Percentiles rank a stretch among this genome's conserved stretches.
Evolutionary conservation across 2,113 vertebrate genomes (phyloP).

Genomic region (Leptocoma aspasia): DNA sequence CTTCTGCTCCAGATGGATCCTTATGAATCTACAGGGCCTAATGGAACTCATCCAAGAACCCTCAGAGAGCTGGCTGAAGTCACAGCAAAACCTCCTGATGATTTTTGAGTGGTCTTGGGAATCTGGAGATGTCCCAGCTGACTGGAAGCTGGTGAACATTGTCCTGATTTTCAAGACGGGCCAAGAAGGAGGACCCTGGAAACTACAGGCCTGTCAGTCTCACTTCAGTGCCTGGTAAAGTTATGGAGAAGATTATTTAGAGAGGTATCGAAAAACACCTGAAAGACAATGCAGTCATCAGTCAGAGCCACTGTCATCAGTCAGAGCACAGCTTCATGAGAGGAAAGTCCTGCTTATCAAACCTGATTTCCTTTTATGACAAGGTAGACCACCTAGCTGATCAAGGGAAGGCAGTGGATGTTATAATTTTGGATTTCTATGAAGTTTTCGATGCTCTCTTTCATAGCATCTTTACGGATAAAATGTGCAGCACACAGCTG

Average conservation of each 20-base stretch:
- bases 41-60: not conserved
- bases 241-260: not conserved
- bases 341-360: not conserved
- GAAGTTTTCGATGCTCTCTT: accelerated
- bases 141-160: not conserved
- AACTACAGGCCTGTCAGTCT: not conserved
- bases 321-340: not conserved
- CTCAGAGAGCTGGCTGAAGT: not conserved
- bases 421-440: not conserved
- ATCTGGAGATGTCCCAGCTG: not conserved
- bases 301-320: not conserved
- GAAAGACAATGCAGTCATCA: not conserved
- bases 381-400: not conserved
- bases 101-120: not conserved
- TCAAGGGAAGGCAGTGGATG: not conserved
- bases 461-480: not conserved
- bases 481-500: not conserved
- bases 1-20: not conserved
- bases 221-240: not conserved
- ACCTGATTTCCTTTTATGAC: not conserved
- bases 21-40: not conserved
- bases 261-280: not conserved
- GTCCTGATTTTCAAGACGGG: not conserved
- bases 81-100: accelerated
- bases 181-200: not conserved